Evolutionary conservation across 2,113 vertebrate species (phyloP).

Genomic region (Aspiorhynchus laticeps): DNA sequence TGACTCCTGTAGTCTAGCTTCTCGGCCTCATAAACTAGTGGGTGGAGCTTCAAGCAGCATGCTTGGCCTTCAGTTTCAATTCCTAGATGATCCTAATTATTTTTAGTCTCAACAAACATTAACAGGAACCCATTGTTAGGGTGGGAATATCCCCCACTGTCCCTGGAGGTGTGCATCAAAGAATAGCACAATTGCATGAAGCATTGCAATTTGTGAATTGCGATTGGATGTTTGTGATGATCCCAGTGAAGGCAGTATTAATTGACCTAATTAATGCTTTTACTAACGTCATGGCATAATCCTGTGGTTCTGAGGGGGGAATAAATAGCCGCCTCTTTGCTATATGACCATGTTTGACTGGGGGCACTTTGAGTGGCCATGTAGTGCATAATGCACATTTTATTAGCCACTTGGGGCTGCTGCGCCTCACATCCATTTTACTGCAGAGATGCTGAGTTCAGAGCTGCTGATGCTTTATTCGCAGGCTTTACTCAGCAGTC

Average conservation of each 20-base stretch:
- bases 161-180: constrained; percentile 8
- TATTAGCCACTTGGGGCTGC: constrained; percentile 30
- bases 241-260: constrained; percentile 42
- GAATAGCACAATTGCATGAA: constrained; percentile 41
- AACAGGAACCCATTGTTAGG: constrained; percentile 56
- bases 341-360: constrained; percentile 5
- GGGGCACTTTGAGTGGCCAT: neutral
- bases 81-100: constrained; percentile 56
- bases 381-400: constrained; percentile 40
- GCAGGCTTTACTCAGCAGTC: constrained; percentile 44
- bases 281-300: constrained; percentile 39
- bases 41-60: constrained; percentile 7
- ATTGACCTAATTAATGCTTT: constrained; percentile 50
- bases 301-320: neutral
- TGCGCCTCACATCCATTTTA: neutral
- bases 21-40: neutral
- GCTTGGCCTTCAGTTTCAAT: constrained; percentile 50
- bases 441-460: constrained; percentile 36
- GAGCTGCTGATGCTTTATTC: constrained; percentile 49
- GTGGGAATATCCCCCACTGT: constrained; percentile 52
- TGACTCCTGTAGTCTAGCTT: constrained; percentile 48
- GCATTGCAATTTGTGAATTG: constrained; percentile 36
- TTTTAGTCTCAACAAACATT: constrained; percentile 52
- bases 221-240: constrained; percentile 35
- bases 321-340: constrained; percentile 30